Conservation (phyloP, 2,797 vertebrate genomes). For the Trachops cirrhosus region DNA sequence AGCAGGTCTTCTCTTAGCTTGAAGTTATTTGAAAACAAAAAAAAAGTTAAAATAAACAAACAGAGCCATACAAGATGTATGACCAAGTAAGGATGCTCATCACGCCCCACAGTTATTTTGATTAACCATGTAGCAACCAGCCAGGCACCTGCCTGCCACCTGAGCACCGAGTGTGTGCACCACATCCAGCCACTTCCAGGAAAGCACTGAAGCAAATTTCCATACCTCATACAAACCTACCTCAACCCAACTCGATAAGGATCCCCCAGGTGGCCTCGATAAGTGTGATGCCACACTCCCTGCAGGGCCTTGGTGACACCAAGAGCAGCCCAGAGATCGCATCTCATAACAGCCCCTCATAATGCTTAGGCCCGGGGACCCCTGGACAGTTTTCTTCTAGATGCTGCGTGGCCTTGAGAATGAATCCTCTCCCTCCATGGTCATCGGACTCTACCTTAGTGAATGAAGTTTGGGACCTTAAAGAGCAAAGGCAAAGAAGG, state of each 20-base stretch:
- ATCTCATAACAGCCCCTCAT: not conserved
- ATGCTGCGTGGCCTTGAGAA: not conserved
- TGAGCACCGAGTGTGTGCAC: not conserved
- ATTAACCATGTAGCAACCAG: not conserved
- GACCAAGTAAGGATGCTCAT: not conserved
- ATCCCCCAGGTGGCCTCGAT: not conserved
- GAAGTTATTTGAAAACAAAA: slow-evolving; percentile 6
- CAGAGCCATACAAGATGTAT: not conserved
- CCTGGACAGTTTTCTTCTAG: not conserved
- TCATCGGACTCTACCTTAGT: not conserved
- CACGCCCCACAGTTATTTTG: not conserved
- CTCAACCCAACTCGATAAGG: not conserved
- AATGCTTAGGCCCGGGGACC: not conserved
- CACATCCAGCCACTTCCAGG: not conserved
- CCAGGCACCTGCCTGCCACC: not conserved
- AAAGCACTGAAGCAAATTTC: not conserved
- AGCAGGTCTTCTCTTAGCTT: not conserved
- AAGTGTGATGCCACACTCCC: not conserved
- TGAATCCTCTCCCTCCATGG: not conserved
- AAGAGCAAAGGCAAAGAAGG: not conserved
- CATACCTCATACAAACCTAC: not conserved
- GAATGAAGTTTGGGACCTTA: not conserved
- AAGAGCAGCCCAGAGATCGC: not conserved
- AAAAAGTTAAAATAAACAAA: not conserved
- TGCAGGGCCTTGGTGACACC: not conserved